Evolutionary conservation across 53 echinoderm and acorn worm genomes (phyloP).

Genomic region (Pentamera pediparva): DNA sequence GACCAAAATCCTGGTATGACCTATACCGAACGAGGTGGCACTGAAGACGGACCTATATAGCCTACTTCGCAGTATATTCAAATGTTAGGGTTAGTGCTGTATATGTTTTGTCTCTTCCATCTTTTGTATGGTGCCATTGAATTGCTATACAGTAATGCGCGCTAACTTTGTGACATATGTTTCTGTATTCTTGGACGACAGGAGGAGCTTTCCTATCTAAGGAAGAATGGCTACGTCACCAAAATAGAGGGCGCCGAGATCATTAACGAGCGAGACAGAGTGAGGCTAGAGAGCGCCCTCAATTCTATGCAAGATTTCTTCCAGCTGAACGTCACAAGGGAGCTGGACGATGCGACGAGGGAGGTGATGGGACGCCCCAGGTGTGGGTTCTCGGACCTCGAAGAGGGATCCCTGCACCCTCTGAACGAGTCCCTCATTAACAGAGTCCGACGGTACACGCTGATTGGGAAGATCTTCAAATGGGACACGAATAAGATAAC

Average conservation of each 20-base stretch:
- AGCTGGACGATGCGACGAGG: conserved; percentile 58
- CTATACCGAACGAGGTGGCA: too few relatives aligned
- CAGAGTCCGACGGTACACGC: conserved; percentile 57
- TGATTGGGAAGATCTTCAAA: conserved; percentile 61
- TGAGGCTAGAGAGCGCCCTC: conserved; percentile 37
- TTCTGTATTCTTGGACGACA: too few relatives aligned
- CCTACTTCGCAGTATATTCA: too few relatives aligned
- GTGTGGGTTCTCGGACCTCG: conserved; percentile 77
- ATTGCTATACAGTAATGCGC: too few relatives aligned
- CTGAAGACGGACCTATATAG: too few relatives aligned
- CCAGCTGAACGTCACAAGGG: conserved; percentile 48
- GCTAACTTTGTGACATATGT: too few relatives aligned
- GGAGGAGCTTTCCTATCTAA: conserved; percentile 52
- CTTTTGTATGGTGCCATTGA: too few relatives aligned
- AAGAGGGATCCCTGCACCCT: conserved; percentile 40
- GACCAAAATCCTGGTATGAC: too few relatives aligned
- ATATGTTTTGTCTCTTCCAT: too few relatives aligned
- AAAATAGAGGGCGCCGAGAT: conserved; percentile 27
- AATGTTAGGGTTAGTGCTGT: too few relatives aligned
- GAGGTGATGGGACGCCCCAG: conserved; percentile 65
- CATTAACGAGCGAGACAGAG: conserved; percentile 23
- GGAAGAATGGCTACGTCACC: conserved; percentile 52
- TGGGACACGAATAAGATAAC: conserved; percentile 60
- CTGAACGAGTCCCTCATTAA: neutral
- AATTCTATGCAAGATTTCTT: conserved; percentile 65